phyloP scores from a whole-genome alignment of 2,113 vertebrate species.

The Talpa occidentalis region DNA sequence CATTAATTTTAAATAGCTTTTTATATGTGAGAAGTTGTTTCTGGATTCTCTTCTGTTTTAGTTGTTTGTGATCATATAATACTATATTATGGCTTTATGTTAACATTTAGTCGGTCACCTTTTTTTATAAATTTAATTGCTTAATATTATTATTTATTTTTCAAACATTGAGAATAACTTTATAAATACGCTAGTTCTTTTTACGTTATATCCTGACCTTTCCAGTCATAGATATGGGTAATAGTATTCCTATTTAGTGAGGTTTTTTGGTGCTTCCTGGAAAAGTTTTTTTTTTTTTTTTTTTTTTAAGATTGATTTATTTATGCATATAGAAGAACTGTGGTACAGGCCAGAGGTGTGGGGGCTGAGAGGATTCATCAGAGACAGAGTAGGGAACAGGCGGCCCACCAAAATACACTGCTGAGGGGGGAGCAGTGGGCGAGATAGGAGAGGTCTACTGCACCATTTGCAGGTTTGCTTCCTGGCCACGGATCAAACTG shows the following conservation, averaged over 20 bases:
- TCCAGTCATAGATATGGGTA: neutral
- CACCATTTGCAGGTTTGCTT: too few relatives aligned
- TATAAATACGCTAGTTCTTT: neutral
- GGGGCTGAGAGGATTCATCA: too few relatives aligned
- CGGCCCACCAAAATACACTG: too few relatives aligned
- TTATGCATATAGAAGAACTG: too few relatives aligned
- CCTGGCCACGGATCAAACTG: too few relatives aligned
- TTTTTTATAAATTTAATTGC: constrained; percentile 52
- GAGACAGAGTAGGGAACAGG: too few relatives aligned
- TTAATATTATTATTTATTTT: constrained; percentile 21
- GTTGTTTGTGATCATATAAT: neutral
- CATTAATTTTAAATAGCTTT: constrained; percentile 29
- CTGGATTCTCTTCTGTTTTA: neutral
- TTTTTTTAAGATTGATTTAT: too few relatives aligned
- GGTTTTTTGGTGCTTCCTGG: neutral
- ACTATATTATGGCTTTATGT: neutral
- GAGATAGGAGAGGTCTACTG: too few relatives aligned
- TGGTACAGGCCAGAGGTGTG: too few relatives aligned
- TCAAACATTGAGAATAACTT: constrained; percentile 16
- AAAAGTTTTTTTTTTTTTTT: constrained; percentile 26
- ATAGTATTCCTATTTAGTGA: neutral
- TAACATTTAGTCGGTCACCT: neutral
- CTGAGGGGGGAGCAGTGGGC: too few relatives aligned
- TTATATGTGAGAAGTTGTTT: neutral
- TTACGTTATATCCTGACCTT: neutral